These are phyloP conservation scores for Oceanodroma leucorhoa DNA, from an alignment of 2,797 vertebrate species.

Conservation along the genomic window DNA sequence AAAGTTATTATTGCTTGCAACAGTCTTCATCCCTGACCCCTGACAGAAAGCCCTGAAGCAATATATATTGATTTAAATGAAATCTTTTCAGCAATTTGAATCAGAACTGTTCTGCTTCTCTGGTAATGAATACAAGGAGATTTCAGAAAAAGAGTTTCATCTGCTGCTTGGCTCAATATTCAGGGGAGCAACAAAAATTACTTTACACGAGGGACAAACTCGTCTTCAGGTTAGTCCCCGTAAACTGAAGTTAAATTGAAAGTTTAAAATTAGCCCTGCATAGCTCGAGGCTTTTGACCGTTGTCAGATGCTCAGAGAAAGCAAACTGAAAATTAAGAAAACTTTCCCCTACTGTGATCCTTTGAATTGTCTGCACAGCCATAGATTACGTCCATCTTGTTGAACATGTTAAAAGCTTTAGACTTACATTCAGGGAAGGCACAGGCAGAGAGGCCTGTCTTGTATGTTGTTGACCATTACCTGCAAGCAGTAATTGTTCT, in stretches of 20 bases:
- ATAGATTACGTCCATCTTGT: background rate
- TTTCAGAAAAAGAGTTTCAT: background rate
- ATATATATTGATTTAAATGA: background rate
- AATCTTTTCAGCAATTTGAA: background rate
- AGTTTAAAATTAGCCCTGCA: background rate
- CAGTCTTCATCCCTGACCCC: background rate
- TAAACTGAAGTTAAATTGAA: background rate
- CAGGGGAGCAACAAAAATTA: background rate
- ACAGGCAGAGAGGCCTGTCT: background rate
- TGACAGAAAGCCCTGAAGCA: background rate
- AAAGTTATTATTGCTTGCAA: background rate
- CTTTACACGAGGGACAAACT: background rate
- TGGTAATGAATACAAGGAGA: slow-evolving; percentile 10
- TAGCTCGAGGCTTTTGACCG: background rate
- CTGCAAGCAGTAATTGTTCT: background rate
- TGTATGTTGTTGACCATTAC: background rate
- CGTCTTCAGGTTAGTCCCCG: fast-evolving
- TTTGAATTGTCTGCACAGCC: background rate
- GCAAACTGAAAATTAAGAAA: background rate
- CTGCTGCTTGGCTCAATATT: background rate
- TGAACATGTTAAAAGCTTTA: background rate
- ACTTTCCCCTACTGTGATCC: background rate
- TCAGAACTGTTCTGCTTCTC: slow-evolving; percentile 1
- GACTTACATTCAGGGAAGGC: background rate
- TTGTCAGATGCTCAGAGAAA: background rate